These are phyloP conservation scores for Hucho hucho DNA, from an alignment of 2,113 vertebrate genomes.

Conservation along the genomic window DNA sequence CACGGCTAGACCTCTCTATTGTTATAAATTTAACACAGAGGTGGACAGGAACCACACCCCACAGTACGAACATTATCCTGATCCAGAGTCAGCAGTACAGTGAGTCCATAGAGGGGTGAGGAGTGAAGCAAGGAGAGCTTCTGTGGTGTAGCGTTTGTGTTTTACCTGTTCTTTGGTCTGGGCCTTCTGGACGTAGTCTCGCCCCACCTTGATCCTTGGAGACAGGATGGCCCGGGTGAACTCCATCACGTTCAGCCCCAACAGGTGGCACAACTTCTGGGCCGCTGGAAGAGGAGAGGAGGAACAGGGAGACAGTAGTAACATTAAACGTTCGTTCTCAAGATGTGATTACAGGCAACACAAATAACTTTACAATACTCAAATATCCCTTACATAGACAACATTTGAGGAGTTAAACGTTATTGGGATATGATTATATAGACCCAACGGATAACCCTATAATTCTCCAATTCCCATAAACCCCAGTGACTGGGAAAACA, in stretches of 20 bases:
- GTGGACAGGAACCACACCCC: background rate
- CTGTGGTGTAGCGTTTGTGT: background rate
- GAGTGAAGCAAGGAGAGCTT: background rate
- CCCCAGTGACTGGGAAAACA: background rate
- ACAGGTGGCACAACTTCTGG: constrained; percentile 96
- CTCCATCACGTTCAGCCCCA: constrained; percentile 98
- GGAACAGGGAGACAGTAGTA: background rate
- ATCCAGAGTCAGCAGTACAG: constrained; percentile 1
- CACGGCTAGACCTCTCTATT: background rate
- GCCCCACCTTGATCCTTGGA: constrained; percentile 96
- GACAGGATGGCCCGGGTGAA: constrained; percentile 96
- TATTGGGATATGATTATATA: background rate
- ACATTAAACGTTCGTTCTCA: background rate
- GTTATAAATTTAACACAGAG: background rate
- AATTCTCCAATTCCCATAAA: background rate
- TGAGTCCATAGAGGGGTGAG: background rate
- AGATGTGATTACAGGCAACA: background rate
- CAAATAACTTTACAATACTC: too few species aligned
- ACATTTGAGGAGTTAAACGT: background rate
- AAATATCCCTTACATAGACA: background rate
- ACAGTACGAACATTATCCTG: background rate
- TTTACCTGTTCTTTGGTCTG: constrained; percentile 97
- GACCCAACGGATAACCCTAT: background rate
- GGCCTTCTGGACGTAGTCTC: constrained; percentile 98
- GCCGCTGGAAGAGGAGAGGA: constrained; percentile 75